Base-by-base conservation (phyloP, 1,140 invertebrate species). In the Nasonia vitripennis region DNA sequence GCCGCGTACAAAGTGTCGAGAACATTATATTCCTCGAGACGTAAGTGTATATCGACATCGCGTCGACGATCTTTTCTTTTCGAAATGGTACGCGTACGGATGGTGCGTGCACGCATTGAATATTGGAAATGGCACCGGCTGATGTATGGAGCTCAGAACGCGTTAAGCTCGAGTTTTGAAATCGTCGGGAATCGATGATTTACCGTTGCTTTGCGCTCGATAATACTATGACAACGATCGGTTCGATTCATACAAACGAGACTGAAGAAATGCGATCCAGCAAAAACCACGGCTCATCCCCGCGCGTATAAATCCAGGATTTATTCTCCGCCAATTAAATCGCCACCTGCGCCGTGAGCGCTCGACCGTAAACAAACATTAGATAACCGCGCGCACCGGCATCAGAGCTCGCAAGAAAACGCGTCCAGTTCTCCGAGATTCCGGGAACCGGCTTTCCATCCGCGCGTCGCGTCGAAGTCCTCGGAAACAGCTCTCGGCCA, bases 21-120 rank as follows among this genome's bases (percentile, higher is more conserved):
- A 70, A 81, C 79, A 81, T 71, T 81, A 81, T 71, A 62, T 71
- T 81, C 67, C 20, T n/a, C 55, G 55, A 77, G 27, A 27, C 70
- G 27, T 73, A 77, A 48, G 34, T 73, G 62, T 79, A 62, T 23
- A 73, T 55, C 41, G 14, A 62, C 48, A 55, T 55, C 34, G 27
- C 23, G 34, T 34, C 68, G 23, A 55, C 71, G 68, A 37, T 48
- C 81, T 83, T 20, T 62, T 62, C 55, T 62, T 62, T 55, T 55
- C 17, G 12, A 55, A 55, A 5, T 55, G 14, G 4, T 55, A 20
- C 51, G 51, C 51, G 51, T 55, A 55, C 0, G 17, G 55, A 62
- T 62, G 17, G 4, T 37, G 5, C 7, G 20, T 62, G 55, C 20
- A 62, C 55, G 20, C 0, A n/a, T 62, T n/a, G 55, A 62, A 62